Base-by-base conservation (phyloP, 2,797 vertebrate genomes). In the Macroramphosus scolopax region DNA sequence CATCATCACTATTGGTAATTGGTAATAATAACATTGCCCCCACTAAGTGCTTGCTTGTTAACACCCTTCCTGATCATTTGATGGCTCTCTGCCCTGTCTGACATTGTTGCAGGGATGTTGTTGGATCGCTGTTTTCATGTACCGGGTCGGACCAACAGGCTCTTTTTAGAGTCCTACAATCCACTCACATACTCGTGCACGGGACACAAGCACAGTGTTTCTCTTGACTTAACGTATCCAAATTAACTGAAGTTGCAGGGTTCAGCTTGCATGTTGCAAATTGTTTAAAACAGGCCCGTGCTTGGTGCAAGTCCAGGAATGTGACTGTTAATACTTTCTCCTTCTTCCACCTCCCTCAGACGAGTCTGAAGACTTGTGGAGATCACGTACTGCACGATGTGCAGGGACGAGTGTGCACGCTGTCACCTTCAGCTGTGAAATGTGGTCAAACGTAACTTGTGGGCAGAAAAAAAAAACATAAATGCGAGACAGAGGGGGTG, bases 391-490 rank as follows among this genome's bases (percentile, higher is more conserved):
- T 15, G 49, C 50, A 29, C 49, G 13, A 34, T 16, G 38, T 24
- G 62, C 30, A 20, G n/a, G 54, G 50, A 57, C 8, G n/a, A 52
- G 46, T 58, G 54, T 58, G 66, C 31, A 13, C 8, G 43, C 49
- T 68, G 66, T 85, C 78, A 85, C 77, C 78, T 84, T 81, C 71
- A 81, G 67, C 63, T 63, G 59, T 51, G 51, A 77, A 81, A 77
- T 67, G 69, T 80, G 72, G 74, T 73, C 76, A 81, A 83, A 80
- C 49, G 52, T 77, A 66, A 80, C 77, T 79, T 63, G 51, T 8
- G 52, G 72, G 68, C 71, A 56, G 49, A 32, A 50, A 58, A 57
- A 29, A 58, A 41, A 50, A 34, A 33, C 20, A 40, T 34, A 37
- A 17, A 25, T 1, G 30, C 4, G 34, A 49, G 69, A 73, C 25